Conservation (phyloP, 2,113 vertebrate species). For the Corythoichthys intestinalis region DNA sequence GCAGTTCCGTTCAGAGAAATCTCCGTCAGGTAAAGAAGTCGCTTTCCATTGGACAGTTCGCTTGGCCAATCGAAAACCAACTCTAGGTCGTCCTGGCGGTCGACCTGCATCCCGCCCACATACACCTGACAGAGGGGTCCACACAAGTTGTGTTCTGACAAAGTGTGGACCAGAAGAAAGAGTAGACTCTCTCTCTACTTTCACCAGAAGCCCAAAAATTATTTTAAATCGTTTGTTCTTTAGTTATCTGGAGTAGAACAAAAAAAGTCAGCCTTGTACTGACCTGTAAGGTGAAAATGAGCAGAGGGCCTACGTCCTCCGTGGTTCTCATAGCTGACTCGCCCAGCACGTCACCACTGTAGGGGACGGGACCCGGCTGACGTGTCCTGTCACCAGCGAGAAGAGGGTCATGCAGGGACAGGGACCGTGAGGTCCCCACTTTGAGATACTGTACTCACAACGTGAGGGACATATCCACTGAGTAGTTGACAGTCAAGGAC, state of each 20-base stretch:
- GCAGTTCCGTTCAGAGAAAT: conserved; percentile 69
- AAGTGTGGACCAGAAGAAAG: too few relatives aligned
- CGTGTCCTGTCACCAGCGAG: conserved; percentile 22
- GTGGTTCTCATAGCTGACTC: conserved; percentile 80
- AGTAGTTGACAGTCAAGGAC: conserved; percentile 78
- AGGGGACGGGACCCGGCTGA: conserved; percentile 51
- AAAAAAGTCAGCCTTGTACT: not conserved
- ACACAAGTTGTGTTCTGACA: too few relatives aligned
- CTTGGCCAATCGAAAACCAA: conserved; percentile 87
- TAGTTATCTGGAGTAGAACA: too few relatives aligned
- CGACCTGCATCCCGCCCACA: conserved; percentile 69
- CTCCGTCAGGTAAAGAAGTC: conserved; percentile 86
- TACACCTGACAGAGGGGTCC: conserved; percentile 67
- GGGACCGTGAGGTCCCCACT: not conserved
- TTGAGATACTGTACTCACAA: conserved; percentile 41
- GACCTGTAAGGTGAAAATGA: conserved; percentile 52
- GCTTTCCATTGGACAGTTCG: conserved; percentile 82
- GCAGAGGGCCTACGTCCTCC: conserved; percentile 80
- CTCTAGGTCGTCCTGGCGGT: conserved; percentile 71
- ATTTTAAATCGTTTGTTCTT: too few relatives aligned
- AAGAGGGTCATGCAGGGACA: not conserved
- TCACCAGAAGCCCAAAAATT: too few relatives aligned
- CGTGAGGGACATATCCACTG: conserved; percentile 67
- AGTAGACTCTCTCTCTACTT: too few relatives aligned
- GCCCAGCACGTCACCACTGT: conserved; percentile 81